phyloP scores from a whole-genome alignment of 2,888 invertebrate genomes.

The Eupithecia abbreviata region DNA sequence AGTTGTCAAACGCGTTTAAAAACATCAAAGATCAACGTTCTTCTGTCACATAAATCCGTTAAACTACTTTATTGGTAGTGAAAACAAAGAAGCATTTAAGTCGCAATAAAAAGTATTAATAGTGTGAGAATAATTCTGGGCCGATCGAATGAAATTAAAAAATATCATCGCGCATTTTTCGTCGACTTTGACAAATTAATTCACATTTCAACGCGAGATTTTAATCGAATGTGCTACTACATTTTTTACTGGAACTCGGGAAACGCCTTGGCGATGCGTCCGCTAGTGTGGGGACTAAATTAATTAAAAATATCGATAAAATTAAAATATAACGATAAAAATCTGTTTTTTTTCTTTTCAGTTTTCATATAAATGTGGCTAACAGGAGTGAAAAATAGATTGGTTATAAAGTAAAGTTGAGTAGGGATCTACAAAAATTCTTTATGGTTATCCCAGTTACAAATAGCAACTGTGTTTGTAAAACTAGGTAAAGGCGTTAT shows the following conservation, averaged over 20 bases:
- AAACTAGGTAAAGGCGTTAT: neutral
- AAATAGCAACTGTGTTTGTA: no score
- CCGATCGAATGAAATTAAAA: constrained; percentile 60
- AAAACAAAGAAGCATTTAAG: constrained; percentile 76
- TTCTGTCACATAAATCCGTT: constrained; percentile 52
- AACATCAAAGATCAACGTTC: constrained; percentile 56
- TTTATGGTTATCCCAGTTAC: neutral
- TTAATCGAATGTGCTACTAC: constrained; percentile 63
- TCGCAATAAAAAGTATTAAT: constrained; percentile 72
- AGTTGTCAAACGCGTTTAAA: constrained; percentile 26
- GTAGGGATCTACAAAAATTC: neutral
- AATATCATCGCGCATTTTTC: constrained; percentile 46
- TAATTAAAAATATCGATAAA: neutral
- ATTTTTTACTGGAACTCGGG: constrained; percentile 59
- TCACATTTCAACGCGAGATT: constrained; percentile 68
- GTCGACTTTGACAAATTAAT: constrained; percentile 73
- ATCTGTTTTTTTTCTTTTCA: neutral
- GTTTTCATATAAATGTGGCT: neutral
- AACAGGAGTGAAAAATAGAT: neutral
- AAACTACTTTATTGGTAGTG: constrained; percentile 67
- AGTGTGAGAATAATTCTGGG: constrained; percentile 67
- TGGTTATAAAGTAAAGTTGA: neutral
- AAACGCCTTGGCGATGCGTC: constrained; percentile 57
- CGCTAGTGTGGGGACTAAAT: constrained; percentile 56
- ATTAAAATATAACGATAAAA: neutral